phyloP scores from a whole-genome alignment of 1,140 invertebrate genomes.

The Pogonomyrmex californicus region DNA sequence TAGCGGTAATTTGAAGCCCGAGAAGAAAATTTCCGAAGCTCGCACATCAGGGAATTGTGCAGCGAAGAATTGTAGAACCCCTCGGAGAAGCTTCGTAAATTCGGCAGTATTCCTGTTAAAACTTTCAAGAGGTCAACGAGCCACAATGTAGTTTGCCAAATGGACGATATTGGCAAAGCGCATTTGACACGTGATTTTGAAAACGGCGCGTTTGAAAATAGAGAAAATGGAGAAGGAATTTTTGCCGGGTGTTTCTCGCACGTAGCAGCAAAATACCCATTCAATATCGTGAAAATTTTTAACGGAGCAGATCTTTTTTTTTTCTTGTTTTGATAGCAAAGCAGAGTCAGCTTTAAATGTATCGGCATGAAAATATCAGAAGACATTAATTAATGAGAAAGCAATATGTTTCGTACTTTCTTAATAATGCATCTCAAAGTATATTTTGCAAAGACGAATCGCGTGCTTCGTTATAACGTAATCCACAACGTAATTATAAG shows the following conservation, averaged over 20 bases:
- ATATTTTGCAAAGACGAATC: neutral
- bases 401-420: neutral
- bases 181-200: slow-evolving; percentile 17
- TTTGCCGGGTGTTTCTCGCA: neutral
- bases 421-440: neutral
- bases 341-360: neutral
- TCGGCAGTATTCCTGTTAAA: slow-evolving; percentile 26
- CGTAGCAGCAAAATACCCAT: neutral
- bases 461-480: neutral
- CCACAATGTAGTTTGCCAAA: slow-evolving; percentile 13
- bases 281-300: neutral
- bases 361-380: neutral
- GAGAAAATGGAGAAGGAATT: neutral
- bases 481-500: neutral
- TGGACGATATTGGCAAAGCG: neutral
- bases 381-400: neutral
- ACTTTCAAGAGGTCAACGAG: slow-evolving; percentile 32
- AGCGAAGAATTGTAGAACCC: neutral
- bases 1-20: neutral
- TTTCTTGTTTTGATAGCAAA: neutral
- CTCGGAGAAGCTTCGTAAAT: slow-evolving; percentile 29
- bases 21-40: slow-evolving; percentile 30
- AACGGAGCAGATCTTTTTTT: neutral
- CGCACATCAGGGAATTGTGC: slow-evolving; percentile 37
- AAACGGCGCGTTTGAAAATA: neutral